Evolutionary conservation across 2,888 invertebrate species (phyloP).

Genomic region (Lymantria dispar): DNA sequence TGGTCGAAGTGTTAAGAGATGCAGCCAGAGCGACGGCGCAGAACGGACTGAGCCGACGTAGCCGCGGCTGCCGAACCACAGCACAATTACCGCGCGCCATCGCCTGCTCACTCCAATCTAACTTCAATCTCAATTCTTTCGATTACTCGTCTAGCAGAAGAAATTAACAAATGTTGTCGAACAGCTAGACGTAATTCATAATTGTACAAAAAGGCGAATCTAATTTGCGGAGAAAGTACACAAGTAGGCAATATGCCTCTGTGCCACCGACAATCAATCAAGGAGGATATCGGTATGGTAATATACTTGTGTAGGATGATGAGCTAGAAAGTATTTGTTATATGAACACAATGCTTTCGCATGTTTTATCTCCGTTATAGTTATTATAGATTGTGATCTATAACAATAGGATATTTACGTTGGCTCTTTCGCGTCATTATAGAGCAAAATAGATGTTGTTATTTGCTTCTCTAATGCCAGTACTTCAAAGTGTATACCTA

Average conservation of each 20-base stretch:
- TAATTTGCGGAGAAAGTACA: slow-evolving; percentile 57
- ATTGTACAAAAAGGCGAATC: slow-evolving; percentile 52
- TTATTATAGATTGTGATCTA: slow-evolving; percentile 31
- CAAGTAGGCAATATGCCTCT: slow-evolving; percentile 27
- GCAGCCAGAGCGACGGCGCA: slow-evolving; percentile 32
- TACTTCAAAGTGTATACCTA: too few relatives aligned
- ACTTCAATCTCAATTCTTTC: slow-evolving; percentile 70
- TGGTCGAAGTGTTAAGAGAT: slow-evolving; percentile 29
- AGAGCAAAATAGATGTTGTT: too few relatives aligned
- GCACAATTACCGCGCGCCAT: slow-evolving; percentile 59
- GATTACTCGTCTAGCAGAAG: slow-evolving; percentile 58
- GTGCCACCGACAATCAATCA: slow-evolving; percentile 53
- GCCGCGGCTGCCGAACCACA: slow-evolving; percentile 42
- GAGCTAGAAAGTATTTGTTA: slow-evolving; percentile 31
- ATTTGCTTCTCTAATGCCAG: too few relatives aligned
- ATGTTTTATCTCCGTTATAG: slow-evolving; percentile 31
- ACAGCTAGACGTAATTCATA: slow-evolving; percentile 37
- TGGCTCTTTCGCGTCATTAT: too few relatives aligned
- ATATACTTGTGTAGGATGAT: slow-evolving; percentile 37
- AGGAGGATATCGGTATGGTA: slow-evolving; percentile 42
- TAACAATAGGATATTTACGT: too few relatives aligned
- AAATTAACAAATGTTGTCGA: slow-evolving; percentile 64
- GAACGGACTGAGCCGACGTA: slow-evolving; percentile 45
- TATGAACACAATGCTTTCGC: slow-evolving; percentile 34
- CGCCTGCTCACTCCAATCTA: slow-evolving; percentile 61